Evolutionary conservation across 2,888 invertebrate species (phyloP), one percentile per base, ranked within the genome.

Genomic region (Cantharis flavilabris): DNA sequence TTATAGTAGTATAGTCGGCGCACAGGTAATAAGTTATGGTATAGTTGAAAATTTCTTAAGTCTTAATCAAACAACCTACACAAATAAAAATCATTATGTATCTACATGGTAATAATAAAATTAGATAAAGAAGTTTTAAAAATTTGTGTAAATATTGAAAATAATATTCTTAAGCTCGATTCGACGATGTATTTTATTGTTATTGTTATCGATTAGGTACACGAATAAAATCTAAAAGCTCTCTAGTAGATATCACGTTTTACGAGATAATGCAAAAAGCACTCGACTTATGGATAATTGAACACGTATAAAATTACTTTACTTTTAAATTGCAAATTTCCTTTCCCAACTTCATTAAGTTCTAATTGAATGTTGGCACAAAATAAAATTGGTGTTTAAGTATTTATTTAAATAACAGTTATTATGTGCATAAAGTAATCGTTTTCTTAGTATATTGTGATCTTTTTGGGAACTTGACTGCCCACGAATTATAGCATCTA

Each of bases 261-360:
- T 67, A 67, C 65, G 20, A 74, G 72, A 70, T 76, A 73, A 63
- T 62, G 65, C 18, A 76, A 73, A 76, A 76, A 78, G 71, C 69
- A 73, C 65, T 67, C 74, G 71, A 62, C 70, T 72, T 62, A n/a
- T 30, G 33, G 69, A 73, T 78, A 78, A 78, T 78, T 70, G 75
- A 75, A 71, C 78, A 78, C 76, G 78, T 78, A 76, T 73, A 78
- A 78, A 76, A 78, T 73, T 73, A 69, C 69, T 76, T 76, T 76
- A 69, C 49, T 62, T 18, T 69, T 14, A 78, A 78, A 78, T 78
- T 78, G 76, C 76, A 65, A 72, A 23, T 16, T 26, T 23, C 72
- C 28, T 30, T 23, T 26, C 18, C 26, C 64, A 26, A 20, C 16
- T 23, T 71, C 71, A 69, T 69, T 30, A 69, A 28, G 28, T 33